phyloP scores from a whole-genome alignment of 1,140 invertebrate species.

The Drosophila orosa region DNA sequence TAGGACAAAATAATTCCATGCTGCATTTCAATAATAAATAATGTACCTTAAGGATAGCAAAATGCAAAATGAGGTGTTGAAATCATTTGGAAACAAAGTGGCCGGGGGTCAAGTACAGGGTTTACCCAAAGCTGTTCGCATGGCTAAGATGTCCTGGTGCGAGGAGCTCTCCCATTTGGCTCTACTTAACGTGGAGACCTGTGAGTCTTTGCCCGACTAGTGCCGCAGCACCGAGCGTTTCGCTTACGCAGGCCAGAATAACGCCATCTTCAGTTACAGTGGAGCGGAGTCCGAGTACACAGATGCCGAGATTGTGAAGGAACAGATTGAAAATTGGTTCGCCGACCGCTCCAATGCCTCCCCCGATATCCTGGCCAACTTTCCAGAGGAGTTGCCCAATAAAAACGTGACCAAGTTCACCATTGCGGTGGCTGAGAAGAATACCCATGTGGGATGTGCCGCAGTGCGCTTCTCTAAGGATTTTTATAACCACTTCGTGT shows the following conservation, averaged over 20 bases:
- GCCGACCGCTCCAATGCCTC: conserved; percentile 33
- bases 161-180: conserved; percentile 60
- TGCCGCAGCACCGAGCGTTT: conserved; percentile 70
- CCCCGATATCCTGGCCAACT: conserved; percentile 46
- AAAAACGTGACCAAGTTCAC: conserved; percentile 57
- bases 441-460: conserved; percentile 61
- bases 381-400: conserved; percentile 54
- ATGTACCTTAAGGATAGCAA: background rate
- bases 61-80: background rate
- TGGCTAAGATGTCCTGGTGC: conserved; percentile 74
- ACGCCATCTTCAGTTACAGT: conserved; percentile 65
- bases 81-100: conserved; percentile 42
- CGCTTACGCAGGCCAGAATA: conserved; percentile 64
- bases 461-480: conserved; percentile 61
- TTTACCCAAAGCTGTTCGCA: conserved; percentile 59
- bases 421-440: conserved; percentile 63
- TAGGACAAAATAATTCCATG: background rate
- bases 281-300: conserved; percentile 56
- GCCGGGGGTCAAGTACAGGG: conserved; percentile 50
- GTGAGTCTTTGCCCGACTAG: conserved; percentile 53
- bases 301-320: conserved; percentile 59
- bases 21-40: conserved; percentile 23
- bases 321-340: conserved; percentile 69
- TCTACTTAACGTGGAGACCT: conserved; percentile 52
- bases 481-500: conserved; percentile 64